phyloP scores from a whole-genome alignment of 2,888 invertebrate genomes.

The Oligia latruncula region DNA sequence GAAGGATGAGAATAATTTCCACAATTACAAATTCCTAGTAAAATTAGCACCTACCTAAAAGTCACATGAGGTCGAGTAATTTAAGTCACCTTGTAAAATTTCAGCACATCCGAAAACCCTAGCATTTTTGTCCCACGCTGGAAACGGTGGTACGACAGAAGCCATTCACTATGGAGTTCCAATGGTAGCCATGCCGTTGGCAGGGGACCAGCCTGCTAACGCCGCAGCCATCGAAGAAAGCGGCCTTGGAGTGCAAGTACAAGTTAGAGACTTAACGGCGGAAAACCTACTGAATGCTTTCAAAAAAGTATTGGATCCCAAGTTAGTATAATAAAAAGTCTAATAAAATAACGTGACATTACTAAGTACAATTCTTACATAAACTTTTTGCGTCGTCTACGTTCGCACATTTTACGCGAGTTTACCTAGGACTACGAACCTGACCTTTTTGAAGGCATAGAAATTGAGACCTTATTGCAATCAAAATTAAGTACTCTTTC shows the following conservation, averaged over 20 bases:
- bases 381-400: background rate
- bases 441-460: background rate
- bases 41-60: background rate
- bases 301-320: constrained; percentile 88
- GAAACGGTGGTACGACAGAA: constrained; percentile 91
- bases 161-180: constrained; percentile 91
- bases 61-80: background rate
- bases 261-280: constrained; percentile 86
- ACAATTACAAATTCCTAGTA: background rate
- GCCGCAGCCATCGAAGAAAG: constrained; percentile 89
- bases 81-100: constrained; percentile 59
- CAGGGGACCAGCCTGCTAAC: constrained; percentile 91
- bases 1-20: background rate
- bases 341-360: background rate
- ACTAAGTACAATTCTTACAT: background rate
- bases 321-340: constrained; percentile 79
- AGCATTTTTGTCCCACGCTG: constrained; percentile 91
- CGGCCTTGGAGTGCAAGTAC: constrained; percentile 87
- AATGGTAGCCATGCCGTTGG: constrained; percentile 90
- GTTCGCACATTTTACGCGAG: background rate
- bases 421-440: background rate
- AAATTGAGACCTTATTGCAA: background rate
- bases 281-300: constrained; percentile 88
- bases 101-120: constrained; percentile 91
- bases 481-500: background rate